phyloP scores from a whole-genome alignment of 2,888 invertebrate genomes.

The Macrophya alboannulata region DNA sequence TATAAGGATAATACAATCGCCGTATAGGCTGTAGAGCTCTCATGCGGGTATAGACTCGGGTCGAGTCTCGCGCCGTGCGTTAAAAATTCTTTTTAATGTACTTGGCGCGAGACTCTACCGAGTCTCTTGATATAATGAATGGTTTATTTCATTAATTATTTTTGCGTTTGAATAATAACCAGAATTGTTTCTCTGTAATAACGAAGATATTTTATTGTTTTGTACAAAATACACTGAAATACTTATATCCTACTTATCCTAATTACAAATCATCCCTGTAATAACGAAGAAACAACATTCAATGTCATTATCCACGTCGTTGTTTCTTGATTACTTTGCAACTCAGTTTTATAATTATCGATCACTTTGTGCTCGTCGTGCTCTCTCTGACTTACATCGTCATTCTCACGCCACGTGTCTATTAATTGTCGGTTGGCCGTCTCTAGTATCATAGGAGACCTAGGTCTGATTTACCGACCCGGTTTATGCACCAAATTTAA shows the following conservation, averaged over 20 bases:
- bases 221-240: slow-evolving; percentile 27
- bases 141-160: no score
- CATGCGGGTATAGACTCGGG: no score
- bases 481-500: slow-evolving; percentile 17
- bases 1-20: no score
- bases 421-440: slow-evolving; percentile 1
- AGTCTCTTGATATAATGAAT: no score
- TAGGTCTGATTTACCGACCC: slow-evolving; percentile 28
- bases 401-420: not conserved
- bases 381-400: not conserved
- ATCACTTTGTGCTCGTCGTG: not conserved
- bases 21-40: no score
- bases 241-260: slow-evolving; percentile 4
- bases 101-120: no score
- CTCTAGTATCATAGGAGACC: not conserved
- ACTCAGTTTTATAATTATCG: not conserved
- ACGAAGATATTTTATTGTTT: slow-evolving; percentile 32
- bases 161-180: slow-evolving; percentile 15
- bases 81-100: no score
- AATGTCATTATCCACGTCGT: slow-evolving; percentile 15
- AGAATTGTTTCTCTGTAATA: slow-evolving; percentile 33
- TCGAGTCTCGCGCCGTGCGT: no score
- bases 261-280: slow-evolving; percentile 19
- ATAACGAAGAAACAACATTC: slow-evolving; percentile 38
- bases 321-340: slow-evolving; percentile 6